These are phyloP conservation scores for Labroides dimidiatus DNA, from an alignment of 2,797 vertebrate genomes.

Conservation along the genomic window DNA sequence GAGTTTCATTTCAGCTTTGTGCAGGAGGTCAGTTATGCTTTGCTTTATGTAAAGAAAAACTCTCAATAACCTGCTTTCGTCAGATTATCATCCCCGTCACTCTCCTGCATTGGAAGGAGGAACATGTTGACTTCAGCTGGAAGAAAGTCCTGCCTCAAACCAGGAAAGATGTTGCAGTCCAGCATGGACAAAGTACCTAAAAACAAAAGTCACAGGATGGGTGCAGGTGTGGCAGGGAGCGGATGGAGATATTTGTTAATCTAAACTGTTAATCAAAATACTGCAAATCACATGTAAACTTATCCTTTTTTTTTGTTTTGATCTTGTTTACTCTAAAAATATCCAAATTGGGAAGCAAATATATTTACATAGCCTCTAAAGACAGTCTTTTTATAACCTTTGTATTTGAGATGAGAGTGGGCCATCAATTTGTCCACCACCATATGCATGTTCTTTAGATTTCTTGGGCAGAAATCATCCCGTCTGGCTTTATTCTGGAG, in stretches of 20 bases:
- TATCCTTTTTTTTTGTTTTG: neutral
- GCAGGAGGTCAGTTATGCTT: neutral
- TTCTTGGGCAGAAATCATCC: constrained; percentile 91
- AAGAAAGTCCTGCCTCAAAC: constrained; percentile 87
- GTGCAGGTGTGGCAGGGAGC: neutral
- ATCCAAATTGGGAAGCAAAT: neutral
- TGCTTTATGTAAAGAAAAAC: neutral
- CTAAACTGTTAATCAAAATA: neutral
- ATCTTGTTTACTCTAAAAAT: neutral
- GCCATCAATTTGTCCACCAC: constrained; percentile 91
- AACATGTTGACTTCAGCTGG: constrained; percentile 91
- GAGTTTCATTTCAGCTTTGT: neutral
- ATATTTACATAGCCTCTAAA: neutral
- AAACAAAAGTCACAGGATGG: constrained; percentile 9
- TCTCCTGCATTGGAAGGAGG: constrained; percentile 90
- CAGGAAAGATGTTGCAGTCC: constrained; percentile 91
- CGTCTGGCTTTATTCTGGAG: constrained; percentile 91
- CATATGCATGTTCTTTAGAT: constrained; percentile 90
- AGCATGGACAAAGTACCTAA: constrained; percentile 93
- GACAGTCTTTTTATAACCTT: constrained; percentile 68
- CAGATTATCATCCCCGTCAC: constrained; percentile 86
- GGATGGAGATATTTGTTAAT: neutral
- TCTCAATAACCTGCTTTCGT: constrained; percentile 83
- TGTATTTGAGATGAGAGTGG: constrained; percentile 93
- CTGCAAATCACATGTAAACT: neutral